Evolutionary conservation across 2,888 invertebrate species (phyloP).

Genomic region (Celastrina argiolus): DNA sequence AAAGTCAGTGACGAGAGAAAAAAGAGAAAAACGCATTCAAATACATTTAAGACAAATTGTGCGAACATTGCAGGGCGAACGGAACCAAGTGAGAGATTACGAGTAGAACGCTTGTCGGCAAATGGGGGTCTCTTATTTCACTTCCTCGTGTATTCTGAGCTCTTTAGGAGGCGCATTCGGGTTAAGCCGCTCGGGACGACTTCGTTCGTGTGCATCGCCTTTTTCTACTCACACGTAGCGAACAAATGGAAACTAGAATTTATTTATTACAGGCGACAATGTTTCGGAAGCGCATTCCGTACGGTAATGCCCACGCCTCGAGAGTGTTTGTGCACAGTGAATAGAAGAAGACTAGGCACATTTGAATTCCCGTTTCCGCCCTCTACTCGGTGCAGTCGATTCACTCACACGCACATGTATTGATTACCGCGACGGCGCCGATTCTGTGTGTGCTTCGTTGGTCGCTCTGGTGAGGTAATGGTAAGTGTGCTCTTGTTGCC

Average conservation of each 20-base stretch:
- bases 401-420: constrained; percentile 84
- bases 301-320: constrained; percentile 3
- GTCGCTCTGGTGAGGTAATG: constrained; percentile 14
- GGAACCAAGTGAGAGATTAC: constrained; percentile 78
- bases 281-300: constrained; percentile 31
- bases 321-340: constrained; percentile 20
- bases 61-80: constrained; percentile 79
- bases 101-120: constrained; percentile 75
- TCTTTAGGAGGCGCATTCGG: constrained; percentile 67
- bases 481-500: constrained; percentile 50
- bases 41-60: constrained; percentile 78
- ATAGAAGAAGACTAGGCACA: constrained; percentile 54
- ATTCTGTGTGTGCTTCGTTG: constrained; percentile 67
- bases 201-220: constrained; percentile 61
- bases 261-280: constrained; percentile 45
- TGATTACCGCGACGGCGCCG: constrained; percentile 78
- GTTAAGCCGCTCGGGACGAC: constrained; percentile 65
- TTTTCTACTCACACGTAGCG: constrained; percentile 54
- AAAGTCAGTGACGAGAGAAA: constrained; percentile 82
- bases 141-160: constrained; percentile 70
- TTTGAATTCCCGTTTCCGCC: constrained; percentile 41
- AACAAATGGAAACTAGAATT: constrained; percentile 46
- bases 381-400: constrained; percentile 55
- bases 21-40: constrained; percentile 80
- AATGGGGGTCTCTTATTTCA: constrained; percentile 67